Evolutionary conservation across 2,113 vertebrate genomes (phyloP).

Genomic region (Corydoras maculifer): DNA sequence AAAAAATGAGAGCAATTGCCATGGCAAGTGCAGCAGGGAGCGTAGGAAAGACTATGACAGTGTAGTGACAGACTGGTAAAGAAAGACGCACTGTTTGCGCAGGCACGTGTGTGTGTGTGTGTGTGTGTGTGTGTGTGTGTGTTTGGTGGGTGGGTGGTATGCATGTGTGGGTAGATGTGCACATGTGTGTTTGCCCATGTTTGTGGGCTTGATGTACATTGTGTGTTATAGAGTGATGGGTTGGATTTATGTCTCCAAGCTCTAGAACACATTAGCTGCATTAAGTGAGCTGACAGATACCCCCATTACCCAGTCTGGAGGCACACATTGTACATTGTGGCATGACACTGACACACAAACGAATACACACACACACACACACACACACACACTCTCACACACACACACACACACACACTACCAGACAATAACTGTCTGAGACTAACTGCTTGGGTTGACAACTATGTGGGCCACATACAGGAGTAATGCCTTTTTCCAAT

Average conservation of each 20-base stretch:
- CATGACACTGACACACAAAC: conserved; percentile 41
- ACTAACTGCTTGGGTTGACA: conserved; percentile 31
- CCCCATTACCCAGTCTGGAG: conserved; percentile 70
- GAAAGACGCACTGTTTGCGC: too few species aligned
- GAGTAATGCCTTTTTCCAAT: conserved; percentile 27
- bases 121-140: too few species aligned
- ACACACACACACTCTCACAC: conserved; percentile 15
- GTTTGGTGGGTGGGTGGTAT: conserved; percentile 51
- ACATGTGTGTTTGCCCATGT: conserved; percentile 48
- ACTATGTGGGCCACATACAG: conserved; percentile 38
- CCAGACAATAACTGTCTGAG: conserved; percentile 42
- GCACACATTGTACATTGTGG: conserved; percentile 49
- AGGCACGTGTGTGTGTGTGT: too few species aligned
- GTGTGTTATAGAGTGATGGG: conserved; percentile 6
- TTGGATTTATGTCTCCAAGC: conserved; percentile 64
- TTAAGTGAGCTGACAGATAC: conserved; percentile 77
- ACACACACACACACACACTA: background rate
- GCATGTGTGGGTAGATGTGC: conserved; percentile 58
- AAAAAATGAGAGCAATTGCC: too few species aligned
- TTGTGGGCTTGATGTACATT: too few species aligned
- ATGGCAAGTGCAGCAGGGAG: too few species aligned
- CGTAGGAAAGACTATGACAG: too few species aligned
- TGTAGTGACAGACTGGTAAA: too few species aligned
- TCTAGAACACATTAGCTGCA: conserved; percentile 74
- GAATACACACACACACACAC: conserved; percentile 28